These are phyloP conservation scores for Xestia ashworthii DNA, from an alignment of 2,888 invertebrate species.

Conservation along the genomic window DNA sequence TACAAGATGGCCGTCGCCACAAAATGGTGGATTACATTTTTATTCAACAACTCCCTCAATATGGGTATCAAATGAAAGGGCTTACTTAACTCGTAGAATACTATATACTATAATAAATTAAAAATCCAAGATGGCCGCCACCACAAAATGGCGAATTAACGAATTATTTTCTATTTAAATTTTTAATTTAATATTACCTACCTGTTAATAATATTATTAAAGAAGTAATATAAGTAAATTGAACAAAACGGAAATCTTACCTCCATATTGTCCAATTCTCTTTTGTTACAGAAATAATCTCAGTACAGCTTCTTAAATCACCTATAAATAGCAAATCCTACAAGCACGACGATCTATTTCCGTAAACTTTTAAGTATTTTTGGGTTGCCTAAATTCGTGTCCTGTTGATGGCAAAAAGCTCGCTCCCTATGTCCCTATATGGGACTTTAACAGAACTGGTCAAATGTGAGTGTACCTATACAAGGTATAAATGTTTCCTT, in stretches of 20 bases:
- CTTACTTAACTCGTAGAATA: no score
- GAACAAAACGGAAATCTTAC: background rate
- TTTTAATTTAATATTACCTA: no score
- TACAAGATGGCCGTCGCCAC: no score
- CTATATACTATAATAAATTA: no score
- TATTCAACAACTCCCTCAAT: no score
- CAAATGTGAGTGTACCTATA: background rate
- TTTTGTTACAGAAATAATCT: constrained; percentile 2
- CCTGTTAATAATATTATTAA: background rate
- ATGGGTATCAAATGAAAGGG: no score
- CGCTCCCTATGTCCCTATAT: background rate
- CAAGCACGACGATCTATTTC: background rate
- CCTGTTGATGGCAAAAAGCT: background rate
- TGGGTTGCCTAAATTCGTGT: background rate
- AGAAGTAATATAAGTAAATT: background rate
- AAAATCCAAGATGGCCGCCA: no score
- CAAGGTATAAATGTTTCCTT: no score
- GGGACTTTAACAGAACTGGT: background rate
- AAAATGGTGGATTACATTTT: no score
- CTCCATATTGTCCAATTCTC: background rate
- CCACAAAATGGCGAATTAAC: no score
- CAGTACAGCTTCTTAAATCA: background rate
- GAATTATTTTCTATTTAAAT: no score
- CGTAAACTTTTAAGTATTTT: background rate
- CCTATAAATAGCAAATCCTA: no score